Evolutionary conservation across 2,888 invertebrate species (phyloP).

Genomic region (Sphecodes monilicornis): DNA sequence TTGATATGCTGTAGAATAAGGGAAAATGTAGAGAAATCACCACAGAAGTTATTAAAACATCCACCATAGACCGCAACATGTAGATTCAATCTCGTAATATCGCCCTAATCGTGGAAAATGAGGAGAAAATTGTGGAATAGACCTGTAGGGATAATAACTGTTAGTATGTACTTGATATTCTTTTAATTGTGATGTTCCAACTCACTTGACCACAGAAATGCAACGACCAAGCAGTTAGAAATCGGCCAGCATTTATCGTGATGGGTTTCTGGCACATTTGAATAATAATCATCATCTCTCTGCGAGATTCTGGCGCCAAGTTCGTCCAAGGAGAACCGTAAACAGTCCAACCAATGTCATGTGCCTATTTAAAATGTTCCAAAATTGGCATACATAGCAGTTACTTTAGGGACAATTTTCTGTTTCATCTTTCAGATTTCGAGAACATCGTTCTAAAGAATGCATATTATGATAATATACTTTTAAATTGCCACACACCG

Average conservation of each 20-base stretch:
- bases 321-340: conserved; percentile 62
- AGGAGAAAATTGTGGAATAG: conserved; percentile 48
- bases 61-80: too few species aligned
- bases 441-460: too few species aligned
- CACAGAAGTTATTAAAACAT: too few species aligned
- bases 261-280: conserved; percentile 67
- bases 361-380: conserved; percentile 27
- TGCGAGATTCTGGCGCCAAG: conserved; percentile 37
- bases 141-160: conserved; percentile 45
- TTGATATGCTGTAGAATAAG: too few species aligned
- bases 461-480: too few species aligned
- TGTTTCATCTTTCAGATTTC: too few species aligned
- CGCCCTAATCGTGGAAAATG: conserved; percentile 61
- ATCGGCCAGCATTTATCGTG: conserved; percentile 43
- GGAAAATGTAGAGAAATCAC: too few species aligned
- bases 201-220: conserved; percentile 64
- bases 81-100: conserved; percentile 24
- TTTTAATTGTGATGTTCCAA: not conserved
- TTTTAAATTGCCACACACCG: too few species aligned
- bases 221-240: conserved; percentile 62
- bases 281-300: conserved; percentile 54
- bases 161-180: not conserved
- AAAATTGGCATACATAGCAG: not conserved
- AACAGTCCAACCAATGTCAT: conserved; percentile 51
- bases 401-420: too few species aligned